Percentiles rank a stretch among this genome's conserved stretches.
Conservation (phyloP, 2,888 invertebrate species). For the Tortricodes alternella region DNA sequence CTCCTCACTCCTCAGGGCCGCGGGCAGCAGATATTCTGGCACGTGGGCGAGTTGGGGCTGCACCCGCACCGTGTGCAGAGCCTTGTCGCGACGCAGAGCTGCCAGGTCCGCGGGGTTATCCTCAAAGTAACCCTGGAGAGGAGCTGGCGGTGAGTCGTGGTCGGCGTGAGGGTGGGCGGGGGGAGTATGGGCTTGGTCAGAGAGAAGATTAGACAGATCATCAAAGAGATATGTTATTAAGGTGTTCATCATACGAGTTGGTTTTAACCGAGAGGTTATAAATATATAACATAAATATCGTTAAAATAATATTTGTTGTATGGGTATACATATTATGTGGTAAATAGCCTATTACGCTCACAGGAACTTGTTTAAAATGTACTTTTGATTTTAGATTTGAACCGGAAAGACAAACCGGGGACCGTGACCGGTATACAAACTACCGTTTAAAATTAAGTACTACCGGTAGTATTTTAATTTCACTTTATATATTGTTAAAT, state of each 20-base stretch:
- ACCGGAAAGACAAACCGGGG: too few relatives aligned
- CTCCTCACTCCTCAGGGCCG: constrained; percentile 85
- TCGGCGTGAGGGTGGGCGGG: too few relatives aligned
- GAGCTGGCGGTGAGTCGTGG: neutral
- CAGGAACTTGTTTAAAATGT: too few relatives aligned
- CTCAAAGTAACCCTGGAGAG: constrained; percentile 90
- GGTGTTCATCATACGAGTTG: constrained; percentile 53
- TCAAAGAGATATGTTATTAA: constrained; percentile 62
- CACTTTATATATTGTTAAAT: too few relatives aligned
- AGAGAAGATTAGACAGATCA: constrained; percentile 80
- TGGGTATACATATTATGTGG: too few relatives aligned
- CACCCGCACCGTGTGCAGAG: constrained; percentile 91
- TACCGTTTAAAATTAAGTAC: too few relatives aligned
- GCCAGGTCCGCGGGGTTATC: constrained; percentile 95
- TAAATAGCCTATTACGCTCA: too few relatives aligned
- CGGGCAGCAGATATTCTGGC: constrained; percentile 95
- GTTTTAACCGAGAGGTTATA: neutral
- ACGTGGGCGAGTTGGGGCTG: constrained; percentile 94
- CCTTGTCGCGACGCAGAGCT: constrained; percentile 90
- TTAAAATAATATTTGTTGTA: too few relatives aligned
- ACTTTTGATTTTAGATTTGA: too few relatives aligned
- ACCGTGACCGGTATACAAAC: too few relatives aligned
- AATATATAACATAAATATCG: too few relatives aligned
- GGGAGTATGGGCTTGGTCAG: constrained; percentile 47
- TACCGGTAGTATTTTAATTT: too few relatives aligned